Evolutionary conservation across 2,888 invertebrate species (phyloP).

Genomic region (Lycocerus yunnanus): DNA sequence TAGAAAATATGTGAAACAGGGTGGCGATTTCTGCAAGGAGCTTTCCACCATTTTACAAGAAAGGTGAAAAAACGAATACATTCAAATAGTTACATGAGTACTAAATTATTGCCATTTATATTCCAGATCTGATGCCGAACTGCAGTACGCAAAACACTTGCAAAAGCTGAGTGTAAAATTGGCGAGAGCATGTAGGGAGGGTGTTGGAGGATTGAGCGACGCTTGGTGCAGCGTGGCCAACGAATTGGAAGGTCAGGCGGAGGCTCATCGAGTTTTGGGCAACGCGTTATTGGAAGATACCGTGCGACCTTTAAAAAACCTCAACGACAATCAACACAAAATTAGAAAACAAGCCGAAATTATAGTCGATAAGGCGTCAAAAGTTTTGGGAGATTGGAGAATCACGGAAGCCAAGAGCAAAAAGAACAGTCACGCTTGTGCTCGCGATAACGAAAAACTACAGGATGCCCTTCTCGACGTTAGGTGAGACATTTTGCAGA

Average conservation of each 20-base stretch:
- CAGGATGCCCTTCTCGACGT: conserved; percentile 76
- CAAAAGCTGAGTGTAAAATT: conserved; percentile 86
- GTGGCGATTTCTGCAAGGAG: conserved; percentile 94
- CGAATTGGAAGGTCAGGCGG: conserved; percentile 92
- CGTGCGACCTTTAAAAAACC: conserved; percentile 81
- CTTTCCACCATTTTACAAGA: conserved; percentile 87
- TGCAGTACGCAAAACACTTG: conserved; percentile 87
- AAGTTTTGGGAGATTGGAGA: conserved; percentile 82
- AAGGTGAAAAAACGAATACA: too few relatives aligned
- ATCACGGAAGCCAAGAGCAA: conserved; percentile 87
- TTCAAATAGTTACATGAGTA: too few relatives aligned
- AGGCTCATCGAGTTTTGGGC: conserved; percentile 74
- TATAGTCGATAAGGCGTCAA: conserved; percentile 83
- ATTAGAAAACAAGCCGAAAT: conserved; percentile 74
- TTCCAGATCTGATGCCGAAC: conserved; percentile 87
- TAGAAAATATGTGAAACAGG: conserved; percentile 89
- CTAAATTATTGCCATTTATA: background rate
- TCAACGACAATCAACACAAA: conserved; percentile 73
- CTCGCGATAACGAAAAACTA: conserved; percentile 89
- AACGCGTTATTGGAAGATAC: conserved; percentile 81
- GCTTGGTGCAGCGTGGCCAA: conserved; percentile 90
- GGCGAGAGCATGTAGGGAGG: conserved; percentile 79
- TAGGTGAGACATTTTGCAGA: conserved; percentile 45
- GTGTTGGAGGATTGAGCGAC: conserved; percentile 79
- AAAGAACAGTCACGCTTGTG: conserved; percentile 83